Conservation (phyloP, 2,113 vertebrate genomes). For the Ophiodon elongatus region DNA sequence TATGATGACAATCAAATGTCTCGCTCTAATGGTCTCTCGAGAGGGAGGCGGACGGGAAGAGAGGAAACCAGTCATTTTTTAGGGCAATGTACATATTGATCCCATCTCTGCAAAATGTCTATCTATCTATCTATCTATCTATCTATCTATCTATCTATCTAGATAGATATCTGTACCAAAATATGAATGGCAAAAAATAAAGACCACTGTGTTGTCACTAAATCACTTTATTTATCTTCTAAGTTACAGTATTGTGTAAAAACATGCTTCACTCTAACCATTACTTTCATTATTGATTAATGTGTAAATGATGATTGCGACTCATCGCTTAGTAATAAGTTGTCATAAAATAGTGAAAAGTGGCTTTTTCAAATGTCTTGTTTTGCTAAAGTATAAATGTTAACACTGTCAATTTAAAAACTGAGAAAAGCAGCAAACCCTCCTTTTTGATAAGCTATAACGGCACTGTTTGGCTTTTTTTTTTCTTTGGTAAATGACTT, state of each 20-base stretch:
- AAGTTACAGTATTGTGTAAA: not conserved
- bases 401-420: not conserved
- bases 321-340: not conserved
- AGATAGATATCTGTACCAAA: no score
- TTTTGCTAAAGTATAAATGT: not conserved
- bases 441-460: not conserved
- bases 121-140: no score
- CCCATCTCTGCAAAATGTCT: constrained; percentile 12
- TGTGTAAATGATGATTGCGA: not conserved
- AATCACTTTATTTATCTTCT: not conserved
- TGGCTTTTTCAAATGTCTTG: not conserved
- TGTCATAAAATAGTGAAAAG: not conserved
- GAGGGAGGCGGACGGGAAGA: constrained; percentile 11
- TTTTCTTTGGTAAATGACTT: not conserved
- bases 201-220: not conserved
- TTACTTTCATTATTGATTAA: not conserved
- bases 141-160: no score
- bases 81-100: constrained; percentile 52
- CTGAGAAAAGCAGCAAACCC: not conserved
- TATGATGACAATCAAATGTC: constrained; percentile 35
- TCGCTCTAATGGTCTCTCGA: constrained; percentile 36
- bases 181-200: not conserved
- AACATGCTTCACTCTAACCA: not conserved
- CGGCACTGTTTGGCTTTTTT: not conserved
- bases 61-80: constrained; percentile 18